Percentiles rank a stretch among this genome's conserved stretches.
phyloP scores from a whole-genome alignment of 92 coral and sea anemone genomes.

The Chrysogorgia sp. region DNA sequence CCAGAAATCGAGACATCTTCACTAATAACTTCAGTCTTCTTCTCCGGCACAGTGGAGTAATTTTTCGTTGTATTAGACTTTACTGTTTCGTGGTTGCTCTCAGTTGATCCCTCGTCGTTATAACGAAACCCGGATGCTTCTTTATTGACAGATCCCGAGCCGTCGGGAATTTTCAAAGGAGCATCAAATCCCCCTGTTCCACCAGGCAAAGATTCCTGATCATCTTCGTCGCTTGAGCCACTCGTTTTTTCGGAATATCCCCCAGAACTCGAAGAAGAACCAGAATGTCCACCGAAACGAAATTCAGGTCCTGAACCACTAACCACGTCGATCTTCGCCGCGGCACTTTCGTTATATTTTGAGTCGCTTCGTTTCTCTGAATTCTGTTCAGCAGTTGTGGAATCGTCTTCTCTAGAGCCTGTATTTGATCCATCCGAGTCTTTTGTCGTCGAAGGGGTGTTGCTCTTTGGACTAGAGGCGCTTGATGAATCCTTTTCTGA shows the following conservation, averaged over 20 bases:
- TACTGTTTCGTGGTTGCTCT: background rate
- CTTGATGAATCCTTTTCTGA: slow-evolving; percentile 4
- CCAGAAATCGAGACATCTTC: background rate
- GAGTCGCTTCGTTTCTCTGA: background rate
- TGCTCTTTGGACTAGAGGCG: slow-evolving; percentile 1
- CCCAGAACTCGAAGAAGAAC: background rate
- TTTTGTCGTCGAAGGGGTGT: background rate
- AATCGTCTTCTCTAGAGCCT: slow-evolving; percentile 1
- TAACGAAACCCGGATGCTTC: slow-evolving; percentile 35
- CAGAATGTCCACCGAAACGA: background rate
- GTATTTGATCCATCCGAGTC: slow-evolving; percentile 4
- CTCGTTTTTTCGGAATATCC: background rate
- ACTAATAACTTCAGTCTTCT: no score
- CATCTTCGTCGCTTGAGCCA: slow-evolving; percentile 24
- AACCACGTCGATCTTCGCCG: background rate
- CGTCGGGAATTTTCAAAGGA: slow-evolving; percentile 53
- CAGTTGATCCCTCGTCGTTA: background rate
- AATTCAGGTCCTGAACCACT: background rate
- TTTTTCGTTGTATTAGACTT: background rate
- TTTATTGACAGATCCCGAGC: slow-evolving; percentile 17
- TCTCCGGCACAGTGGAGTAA: background rate
- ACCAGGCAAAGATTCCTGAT: slow-evolving; percentile 86
- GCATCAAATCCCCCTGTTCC: slow-evolving; percentile 85
- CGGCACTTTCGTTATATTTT: background rate
- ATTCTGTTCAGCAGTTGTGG: background rate